phyloP scores from a whole-genome alignment of 2,888 invertebrate species.

The Lasioglossum oenotherae region DNA sequence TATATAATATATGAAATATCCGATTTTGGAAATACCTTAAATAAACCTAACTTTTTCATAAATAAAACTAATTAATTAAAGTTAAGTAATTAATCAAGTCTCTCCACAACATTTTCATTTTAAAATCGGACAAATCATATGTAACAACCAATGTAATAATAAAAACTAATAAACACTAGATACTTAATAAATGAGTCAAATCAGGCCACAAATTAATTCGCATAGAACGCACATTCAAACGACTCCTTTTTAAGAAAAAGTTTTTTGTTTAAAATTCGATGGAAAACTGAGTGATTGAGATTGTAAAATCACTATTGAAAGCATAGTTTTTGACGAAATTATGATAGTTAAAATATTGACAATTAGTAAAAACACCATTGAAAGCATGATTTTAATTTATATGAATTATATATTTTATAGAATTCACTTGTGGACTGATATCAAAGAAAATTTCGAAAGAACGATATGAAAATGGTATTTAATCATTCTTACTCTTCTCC shows the following conservation, averaged over 20 bases:
- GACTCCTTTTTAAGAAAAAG: no score
- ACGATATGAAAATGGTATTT: background rate
- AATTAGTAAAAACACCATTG: background rate
- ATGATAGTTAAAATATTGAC: background rate
- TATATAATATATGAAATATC: background rate
- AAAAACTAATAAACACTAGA: background rate
- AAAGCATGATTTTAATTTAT: no score
- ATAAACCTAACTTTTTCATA: background rate
- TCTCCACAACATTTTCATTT: no score
- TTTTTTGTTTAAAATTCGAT: no score
- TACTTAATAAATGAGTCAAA: background rate
- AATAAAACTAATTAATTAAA: background rate
- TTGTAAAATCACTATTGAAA: no score
- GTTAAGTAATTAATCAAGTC: no score
- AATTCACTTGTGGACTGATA: background rate
- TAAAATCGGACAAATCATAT: background rate
- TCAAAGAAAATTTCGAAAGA: background rate
- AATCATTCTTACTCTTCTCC: slow-evolving; percentile 91
- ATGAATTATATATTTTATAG: no score
- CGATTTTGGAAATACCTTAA: background rate
- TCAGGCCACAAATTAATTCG: background rate
- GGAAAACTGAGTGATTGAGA: no score
- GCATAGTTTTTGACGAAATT: background rate
- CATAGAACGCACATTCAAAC: background rate
- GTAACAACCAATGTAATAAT: background rate